These are phyloP conservation scores for Phrixothrix hirtus DNA, from an alignment of 2,888 invertebrate species.

Conservation along the genomic window DNA sequence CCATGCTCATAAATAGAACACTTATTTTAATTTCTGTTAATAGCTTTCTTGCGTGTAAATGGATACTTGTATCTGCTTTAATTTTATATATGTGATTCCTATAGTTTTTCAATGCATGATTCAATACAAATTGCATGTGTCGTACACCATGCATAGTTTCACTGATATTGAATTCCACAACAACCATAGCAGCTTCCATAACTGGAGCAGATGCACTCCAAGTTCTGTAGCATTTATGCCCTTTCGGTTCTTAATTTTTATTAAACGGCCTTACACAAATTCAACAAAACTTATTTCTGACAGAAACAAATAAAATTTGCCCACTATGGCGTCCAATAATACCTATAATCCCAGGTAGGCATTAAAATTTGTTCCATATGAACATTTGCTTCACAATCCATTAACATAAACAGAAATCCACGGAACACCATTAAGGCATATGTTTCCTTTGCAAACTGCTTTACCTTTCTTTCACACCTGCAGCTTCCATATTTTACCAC, in stretches of 20 bases:
- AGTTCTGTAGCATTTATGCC: neutral
- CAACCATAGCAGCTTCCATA: constrained; percentile 1
- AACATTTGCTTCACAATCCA: neutral
- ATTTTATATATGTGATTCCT: too few relatives aligned
- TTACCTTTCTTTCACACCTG: neutral
- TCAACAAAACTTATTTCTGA: too few relatives aligned
- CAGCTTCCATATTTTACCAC: too few relatives aligned
- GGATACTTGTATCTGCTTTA: too few relatives aligned
- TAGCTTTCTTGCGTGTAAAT: too few relatives aligned
- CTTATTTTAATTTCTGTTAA: too few relatives aligned
- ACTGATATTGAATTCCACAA: neutral
- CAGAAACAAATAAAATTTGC: too few relatives aligned
- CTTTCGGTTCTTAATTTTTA: neutral
- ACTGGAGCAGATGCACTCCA: neutral
- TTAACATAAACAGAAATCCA: neutral
- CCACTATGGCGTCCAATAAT: too few relatives aligned
- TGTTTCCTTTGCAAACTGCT: neutral
- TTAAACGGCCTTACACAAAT: neutral
- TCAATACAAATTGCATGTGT: neutral
- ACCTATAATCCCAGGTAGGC: neutral
- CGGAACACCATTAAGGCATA: neutral
- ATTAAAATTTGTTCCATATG: neutral
- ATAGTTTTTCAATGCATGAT: too few relatives aligned
- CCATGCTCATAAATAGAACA: too few relatives aligned
- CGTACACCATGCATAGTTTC: constrained; percentile 1